Evolutionary conservation across 2,797 vertebrate genomes (phyloP), one percentile per base, ranked within the genome.

Genomic region (Rhabdophis nuchalis): DNA sequence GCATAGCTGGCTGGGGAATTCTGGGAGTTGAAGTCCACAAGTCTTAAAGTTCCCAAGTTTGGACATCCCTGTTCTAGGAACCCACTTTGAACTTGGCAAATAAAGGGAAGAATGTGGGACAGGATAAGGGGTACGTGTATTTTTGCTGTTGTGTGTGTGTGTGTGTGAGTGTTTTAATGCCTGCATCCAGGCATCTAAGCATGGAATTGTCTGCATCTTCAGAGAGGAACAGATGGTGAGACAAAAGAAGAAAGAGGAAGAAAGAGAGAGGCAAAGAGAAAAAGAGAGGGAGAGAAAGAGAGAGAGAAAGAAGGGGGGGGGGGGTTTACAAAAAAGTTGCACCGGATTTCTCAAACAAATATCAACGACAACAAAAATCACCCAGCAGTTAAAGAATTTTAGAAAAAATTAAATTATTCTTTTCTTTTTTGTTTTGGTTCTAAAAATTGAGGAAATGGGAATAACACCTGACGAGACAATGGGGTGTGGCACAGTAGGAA

Each of bases 131-230:
- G 27, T 32, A 13, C 90, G 56, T 92, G 93, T 12, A 5, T 87
- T 82, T 89, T 93, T n/a, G n/a, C n/a, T n/a, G n/a, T 8, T 68
- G 46, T 2, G 16, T 16, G 18, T 91, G 58, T 92, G 93, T 25
- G 25, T 18, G 7, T 12, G 20, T 91, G 58, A 90, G 95, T 25
- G 20, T 90, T 82, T 92, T 93, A 94, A 54, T 56, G 93, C 93
- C 95, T 95, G 93, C 95, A 96, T 94, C 92, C 95, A 94, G 95
- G 95, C 95, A 94, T 96, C 94, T 95, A 3, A 96, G 96, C 95
- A 95, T 94, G 96, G 96, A 96, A 96, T 96, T 96, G 95, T 96
- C 96, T 95, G 96, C 94, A 94, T 96, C 95, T 95, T 94, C 96
- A 97, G 97, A 97, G 94, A 96, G 92, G 91, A 95, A 95, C 93